Evolutionary conservation across 30 jellyfish, hydroid and myxozoan genomes (phyloP).

Genomic region (Clytia hemisphaerica): DNA sequence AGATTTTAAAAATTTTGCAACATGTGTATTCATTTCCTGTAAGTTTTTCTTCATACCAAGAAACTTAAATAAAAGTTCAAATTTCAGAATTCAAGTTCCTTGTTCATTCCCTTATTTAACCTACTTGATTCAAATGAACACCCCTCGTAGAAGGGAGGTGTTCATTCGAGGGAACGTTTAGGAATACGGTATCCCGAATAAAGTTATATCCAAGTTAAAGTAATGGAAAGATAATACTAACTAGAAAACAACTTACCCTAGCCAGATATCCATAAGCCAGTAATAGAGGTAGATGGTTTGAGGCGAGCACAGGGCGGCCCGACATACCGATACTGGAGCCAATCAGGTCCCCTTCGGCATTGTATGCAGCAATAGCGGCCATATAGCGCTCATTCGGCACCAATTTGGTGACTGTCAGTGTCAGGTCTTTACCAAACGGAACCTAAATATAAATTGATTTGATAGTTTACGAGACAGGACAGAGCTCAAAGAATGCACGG

Average conservation of each 20-base stretch:
- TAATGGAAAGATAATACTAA: neutral
- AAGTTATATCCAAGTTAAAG: neutral
- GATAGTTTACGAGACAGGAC: no score
- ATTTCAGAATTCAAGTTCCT: no score
- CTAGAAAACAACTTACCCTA: slow-evolving; percentile 31
- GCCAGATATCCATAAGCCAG: slow-evolving; percentile 68
- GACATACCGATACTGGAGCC: slow-evolving; percentile 70
- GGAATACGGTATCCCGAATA: neutral
- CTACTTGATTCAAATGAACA: no score
- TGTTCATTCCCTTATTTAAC: no score
- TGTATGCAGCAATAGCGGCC: slow-evolving; percentile 92
- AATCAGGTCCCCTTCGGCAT: slow-evolving; percentile 44
- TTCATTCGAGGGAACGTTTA: no score
- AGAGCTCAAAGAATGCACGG: no score
- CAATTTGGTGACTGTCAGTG: slow-evolving; percentile 42
- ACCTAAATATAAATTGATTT: no score
- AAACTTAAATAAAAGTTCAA: no score
- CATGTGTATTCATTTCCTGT: no score
- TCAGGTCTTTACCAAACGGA: slow-evolving; percentile 27
- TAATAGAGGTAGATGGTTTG: slow-evolving; percentile 50
- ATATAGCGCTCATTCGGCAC: slow-evolving; percentile 57
- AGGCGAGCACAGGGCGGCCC: slow-evolving; percentile 58
- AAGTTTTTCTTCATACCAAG: no score
- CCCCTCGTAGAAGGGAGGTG: no score
- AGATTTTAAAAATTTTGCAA: no score